Evolutionary conservation across 2,888 invertebrate species (phyloP).

Genomic region (Eulithis testata): DNA sequence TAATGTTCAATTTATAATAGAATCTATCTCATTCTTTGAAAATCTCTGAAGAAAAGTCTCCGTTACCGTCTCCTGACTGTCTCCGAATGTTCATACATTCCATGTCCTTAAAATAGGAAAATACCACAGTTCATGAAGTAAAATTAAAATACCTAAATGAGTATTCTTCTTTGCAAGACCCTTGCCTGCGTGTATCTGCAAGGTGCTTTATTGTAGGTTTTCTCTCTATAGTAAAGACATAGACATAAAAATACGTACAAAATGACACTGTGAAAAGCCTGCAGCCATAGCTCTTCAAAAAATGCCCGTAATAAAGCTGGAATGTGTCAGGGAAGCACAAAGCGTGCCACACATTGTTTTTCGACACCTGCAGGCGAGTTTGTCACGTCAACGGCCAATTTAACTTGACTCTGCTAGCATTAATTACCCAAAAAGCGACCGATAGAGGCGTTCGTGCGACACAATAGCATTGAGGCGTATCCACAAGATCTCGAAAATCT

Average conservation of each 20-base stretch:
- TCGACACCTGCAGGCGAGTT: constrained; percentile 38
- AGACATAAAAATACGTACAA: background rate
- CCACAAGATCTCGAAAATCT: background rate
- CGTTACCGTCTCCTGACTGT: too few species aligned
- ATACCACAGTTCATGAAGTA: too few species aligned
- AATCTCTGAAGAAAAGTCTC: too few species aligned
- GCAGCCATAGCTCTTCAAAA: constrained; percentile 13
- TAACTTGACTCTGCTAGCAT: constrained; percentile 46
- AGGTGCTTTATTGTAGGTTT: constrained; percentile 5
- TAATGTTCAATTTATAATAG: too few species aligned
- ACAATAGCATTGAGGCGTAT: constrained; percentile 9
- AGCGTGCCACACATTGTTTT: constrained; percentile 37
- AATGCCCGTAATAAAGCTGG: constrained; percentile 19
- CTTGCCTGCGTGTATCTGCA: too few species aligned
- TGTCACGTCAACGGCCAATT: constrained; percentile 42
- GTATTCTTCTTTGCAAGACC: too few species aligned
- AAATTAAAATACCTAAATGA: too few species aligned
- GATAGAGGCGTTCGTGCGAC: constrained; percentile 39
- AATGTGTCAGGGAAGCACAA: constrained; percentile 26
- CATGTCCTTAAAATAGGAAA: too few species aligned
- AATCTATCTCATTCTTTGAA: too few species aligned
- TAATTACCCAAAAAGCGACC: constrained; percentile 53
- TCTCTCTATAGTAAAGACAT: background rate
- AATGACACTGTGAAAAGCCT: constrained; percentile 4
- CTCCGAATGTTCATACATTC: too few species aligned